These are phyloP conservation scores for Escarpia spicata DNA, from an alignment of 2,888 invertebrate species.

Conservation along the genomic window DNA sequence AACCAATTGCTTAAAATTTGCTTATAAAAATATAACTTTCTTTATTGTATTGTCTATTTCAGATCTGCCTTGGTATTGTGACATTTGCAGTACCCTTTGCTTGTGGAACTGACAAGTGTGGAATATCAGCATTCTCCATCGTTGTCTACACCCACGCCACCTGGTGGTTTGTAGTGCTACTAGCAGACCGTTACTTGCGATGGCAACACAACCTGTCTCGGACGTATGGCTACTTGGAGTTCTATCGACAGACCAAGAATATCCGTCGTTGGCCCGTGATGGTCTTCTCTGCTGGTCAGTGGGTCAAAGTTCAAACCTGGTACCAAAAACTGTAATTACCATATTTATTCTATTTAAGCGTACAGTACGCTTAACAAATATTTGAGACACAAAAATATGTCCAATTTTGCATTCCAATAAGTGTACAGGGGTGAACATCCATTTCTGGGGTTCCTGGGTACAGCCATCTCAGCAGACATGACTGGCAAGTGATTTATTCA, in stretches of 20 bases:
- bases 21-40: not conserved
- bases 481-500: too few species aligned
- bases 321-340: too few species aligned
- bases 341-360: too few species aligned
- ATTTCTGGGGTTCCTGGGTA: too few species aligned
- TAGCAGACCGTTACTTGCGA: conserved; percentile 51
- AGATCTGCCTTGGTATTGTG: not conserved
- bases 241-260: conserved; percentile 54
- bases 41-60: not conserved
- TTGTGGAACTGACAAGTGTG: conserved; percentile 7
- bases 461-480: too few species aligned
- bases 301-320: not conserved
- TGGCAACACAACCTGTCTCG: conserved; percentile 51
- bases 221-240: conserved; percentile 56
- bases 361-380: too few species aligned
- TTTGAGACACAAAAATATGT: too few species aligned
- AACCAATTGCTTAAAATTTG: not conserved
- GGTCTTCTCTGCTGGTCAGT: conserved; percentile 53
- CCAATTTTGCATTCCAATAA: too few species aligned
- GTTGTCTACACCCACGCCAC: conserved; percentile 52
- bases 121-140: conserved; percentile 41
- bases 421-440: too few species aligned
- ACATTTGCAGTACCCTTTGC: not conserved
- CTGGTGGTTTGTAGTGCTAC: conserved; percentile 51
- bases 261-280: conserved; percentile 51